Evolutionary conservation across 2,888 invertebrate genomes (phyloP), one percentile per base, ranked within the genome.

Genomic region (Drosophila multiciliata): DNA sequence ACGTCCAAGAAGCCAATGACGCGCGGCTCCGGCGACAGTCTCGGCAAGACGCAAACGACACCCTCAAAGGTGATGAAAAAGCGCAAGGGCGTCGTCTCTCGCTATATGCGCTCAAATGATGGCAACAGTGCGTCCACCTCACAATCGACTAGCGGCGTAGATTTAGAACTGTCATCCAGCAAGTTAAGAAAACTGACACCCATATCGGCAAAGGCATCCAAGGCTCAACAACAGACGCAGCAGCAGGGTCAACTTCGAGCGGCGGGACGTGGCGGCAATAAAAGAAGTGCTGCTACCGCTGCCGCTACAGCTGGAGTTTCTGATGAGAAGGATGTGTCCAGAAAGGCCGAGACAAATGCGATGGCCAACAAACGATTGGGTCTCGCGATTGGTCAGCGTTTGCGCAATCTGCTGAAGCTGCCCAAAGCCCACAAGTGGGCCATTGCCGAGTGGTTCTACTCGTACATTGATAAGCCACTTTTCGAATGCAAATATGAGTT

Each of bases 391-490:
- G 98, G 98, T 2, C 95, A 97, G 94, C 94, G 98, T 78, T 94
- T 98, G 69, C 94, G 98, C 78, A 99, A 99, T 94, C 94, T 99
- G 36, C 94, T 99, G 6, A 99, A 99, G 93, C 94, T 99, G 77
- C 99, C 99, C 0, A 99, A 99, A 94, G 99, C 99, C 6, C 99
- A 99, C 92, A 98, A 98, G 93, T 99, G 99, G 98, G 99, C 99
- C 11, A 99, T 98, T 93, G 99, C 98, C 93, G 99, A 99, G 93
- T 99, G 99, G 96, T 99, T 99, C 93, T 99, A 99, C 93, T 99
- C 99, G 83, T 99, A 99, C 91, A 97, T 99, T 85, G 99, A 99
- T 92, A 96, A 97, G 91, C 96, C 98, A 40, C 94, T 99, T 42
- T 99, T 99, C 93, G 96, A 97, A 81, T 98, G 98, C 42, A 98